These are phyloP conservation scores for Papilio dardanus DNA, from an alignment of 1,140 invertebrate genomes.

Conservation along the genomic window DNA sequence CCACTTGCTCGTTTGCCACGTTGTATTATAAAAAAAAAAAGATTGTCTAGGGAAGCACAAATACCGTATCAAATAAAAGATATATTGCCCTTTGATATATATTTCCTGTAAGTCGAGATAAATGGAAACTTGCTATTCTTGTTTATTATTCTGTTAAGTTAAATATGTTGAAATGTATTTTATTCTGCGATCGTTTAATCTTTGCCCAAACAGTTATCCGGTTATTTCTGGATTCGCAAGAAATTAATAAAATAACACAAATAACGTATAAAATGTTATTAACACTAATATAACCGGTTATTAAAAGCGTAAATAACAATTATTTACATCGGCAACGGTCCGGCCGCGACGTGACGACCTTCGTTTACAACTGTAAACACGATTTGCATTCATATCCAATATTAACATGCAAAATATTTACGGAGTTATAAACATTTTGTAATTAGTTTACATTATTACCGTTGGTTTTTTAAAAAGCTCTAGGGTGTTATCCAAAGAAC, in stretches of 20 bases:
- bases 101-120: too few species aligned
- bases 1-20: too few species aligned
- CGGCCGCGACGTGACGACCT: constrained; percentile 6
- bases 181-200: not conserved
- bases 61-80: too few species aligned
- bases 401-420: constrained; percentile 15
- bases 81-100: too few species aligned
- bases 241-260: not conserved
- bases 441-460: not conserved
- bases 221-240: not conserved
- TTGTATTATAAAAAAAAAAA: too few species aligned
- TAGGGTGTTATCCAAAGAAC: too few species aligned
- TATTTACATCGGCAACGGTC: constrained; percentile 1
- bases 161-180: not conserved
- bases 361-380: constrained; percentile 24
- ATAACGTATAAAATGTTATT: not conserved
- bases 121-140: too few species aligned
- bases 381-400: constrained; percentile 29
- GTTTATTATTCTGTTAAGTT: too few species aligned
- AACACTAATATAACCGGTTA: not conserved
- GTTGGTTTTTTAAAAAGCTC: not conserved
- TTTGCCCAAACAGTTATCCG: not conserved
- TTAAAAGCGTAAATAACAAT: constrained; percentile 22
- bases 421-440: constrained; percentile 18
- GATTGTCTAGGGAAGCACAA: too few species aligned